Evolutionary conservation across 2,888 invertebrate species (phyloP).

Genomic region (Xestia sexstrigata): DNA sequence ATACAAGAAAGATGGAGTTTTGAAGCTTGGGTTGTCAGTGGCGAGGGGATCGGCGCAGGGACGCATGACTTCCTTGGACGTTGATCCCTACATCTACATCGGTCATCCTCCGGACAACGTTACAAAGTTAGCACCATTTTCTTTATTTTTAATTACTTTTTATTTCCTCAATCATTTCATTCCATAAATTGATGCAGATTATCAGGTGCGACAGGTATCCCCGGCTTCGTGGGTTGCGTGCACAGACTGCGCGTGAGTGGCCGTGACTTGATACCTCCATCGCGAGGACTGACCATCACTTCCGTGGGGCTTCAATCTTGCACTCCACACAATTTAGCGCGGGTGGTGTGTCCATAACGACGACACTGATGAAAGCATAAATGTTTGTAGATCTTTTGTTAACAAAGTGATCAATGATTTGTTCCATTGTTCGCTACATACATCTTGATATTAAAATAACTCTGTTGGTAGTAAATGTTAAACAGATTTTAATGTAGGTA

Average conservation of each 20-base stretch:
- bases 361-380: neutral
- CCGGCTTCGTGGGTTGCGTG: conserved; percentile 96
- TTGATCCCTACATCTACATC: conserved; percentile 84
- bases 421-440: neutral
- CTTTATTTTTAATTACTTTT: neutral
- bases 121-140: conserved; percentile 79
- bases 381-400: neutral
- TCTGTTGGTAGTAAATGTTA: conserved; percentile 34
- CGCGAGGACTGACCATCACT: conserved; percentile 87
- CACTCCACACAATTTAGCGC: conserved; percentile 85
- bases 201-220: conserved; percentile 93
- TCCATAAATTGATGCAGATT: conserved; percentile 88
- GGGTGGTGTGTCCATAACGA: conserved; percentile 82
- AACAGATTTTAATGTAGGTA: conserved; percentile 50
- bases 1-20: conserved; percentile 85
- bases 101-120: conserved; percentile 85
- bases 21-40: conserved; percentile 81
- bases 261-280: conserved; percentile 90
- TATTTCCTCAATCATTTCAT: neutral
- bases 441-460: conserved; percentile 10
- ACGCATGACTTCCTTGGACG: conserved; percentile 85
- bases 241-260: conserved; percentile 93
- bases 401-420: neutral
- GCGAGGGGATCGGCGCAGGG: conserved; percentile 83
- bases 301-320: conserved; percentile 83